A percentile compares a stretch with the other conserved stretches of the same genome.
Evolutionary conservation across 2,113 vertebrate genomes (phyloP).

Genomic region (Dicerorhinus sumatrensis): DNA sequence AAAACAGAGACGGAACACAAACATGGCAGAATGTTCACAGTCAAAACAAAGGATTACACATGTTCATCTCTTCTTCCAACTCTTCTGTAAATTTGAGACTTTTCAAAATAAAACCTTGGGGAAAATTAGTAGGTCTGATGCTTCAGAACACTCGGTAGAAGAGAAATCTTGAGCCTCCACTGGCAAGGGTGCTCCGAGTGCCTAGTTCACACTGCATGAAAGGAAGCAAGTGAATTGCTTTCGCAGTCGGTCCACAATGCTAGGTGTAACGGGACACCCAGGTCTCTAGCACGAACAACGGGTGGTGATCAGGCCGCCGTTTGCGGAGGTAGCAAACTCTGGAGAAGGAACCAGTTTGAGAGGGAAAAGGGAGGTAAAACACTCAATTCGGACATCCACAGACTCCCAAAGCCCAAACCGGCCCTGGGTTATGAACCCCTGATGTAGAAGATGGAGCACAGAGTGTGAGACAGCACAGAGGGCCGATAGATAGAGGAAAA

Average conservation of each 20-base stretch:
- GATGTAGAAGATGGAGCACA: background rate
- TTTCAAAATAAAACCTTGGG: background rate
- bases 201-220: rapidly evolving
- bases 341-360: background rate
- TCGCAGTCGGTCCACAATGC: rapidly evolving
- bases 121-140: background rate
- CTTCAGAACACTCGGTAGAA: background rate
- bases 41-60: background rate
- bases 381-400: background rate
- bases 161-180: background rate
- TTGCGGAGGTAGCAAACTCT: background rate
- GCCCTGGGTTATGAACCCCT: background rate
- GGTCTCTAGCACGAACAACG: background rate
- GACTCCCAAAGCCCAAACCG: background rate
- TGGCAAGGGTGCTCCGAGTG: too few relatives aligned
- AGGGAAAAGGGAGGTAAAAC: background rate
- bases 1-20: background rate
- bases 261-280: background rate
- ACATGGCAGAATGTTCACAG: background rate
- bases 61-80: background rate
- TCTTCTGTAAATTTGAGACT: background rate
- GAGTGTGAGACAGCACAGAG: background rate
- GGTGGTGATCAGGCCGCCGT: background rate
- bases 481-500: rapidly evolving
- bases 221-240: background rate